These are phyloP conservation scores for Athalia rosae DNA, from an alignment of 2,888 invertebrate species.

Conservation along the genomic window DNA sequence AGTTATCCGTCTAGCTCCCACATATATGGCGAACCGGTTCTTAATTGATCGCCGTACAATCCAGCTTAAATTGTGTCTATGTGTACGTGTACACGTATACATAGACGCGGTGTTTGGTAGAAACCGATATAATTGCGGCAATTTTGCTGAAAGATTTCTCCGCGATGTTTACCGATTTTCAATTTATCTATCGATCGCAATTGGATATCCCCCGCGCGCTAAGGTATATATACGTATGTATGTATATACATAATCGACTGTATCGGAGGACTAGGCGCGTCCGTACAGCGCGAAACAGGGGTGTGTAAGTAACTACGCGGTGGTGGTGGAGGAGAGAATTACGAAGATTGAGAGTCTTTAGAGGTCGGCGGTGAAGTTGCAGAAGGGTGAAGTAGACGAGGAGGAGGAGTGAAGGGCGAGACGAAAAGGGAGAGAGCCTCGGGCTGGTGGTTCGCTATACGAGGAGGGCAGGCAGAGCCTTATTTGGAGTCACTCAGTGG, in stretches of 20 bases:
- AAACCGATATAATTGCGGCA: too few species aligned
- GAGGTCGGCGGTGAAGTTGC: neutral
- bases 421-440: neutral
- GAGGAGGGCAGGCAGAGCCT: conserved; percentile 31
- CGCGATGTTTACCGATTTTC: too few species aligned
- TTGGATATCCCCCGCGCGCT: too few species aligned
- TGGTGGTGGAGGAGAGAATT: neutral
- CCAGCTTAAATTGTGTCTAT: neutral
- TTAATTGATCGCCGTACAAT: neutral
- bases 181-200: too few species aligned
- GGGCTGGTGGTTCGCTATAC: conserved; percentile 15
- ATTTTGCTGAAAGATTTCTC: too few species aligned
- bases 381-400: neutral
- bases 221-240: too few species aligned
- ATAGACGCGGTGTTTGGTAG: too few species aligned
- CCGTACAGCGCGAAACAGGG: too few species aligned
- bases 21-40: neutral
- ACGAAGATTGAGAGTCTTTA: conserved; percentile 17
- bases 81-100: too few species aligned
- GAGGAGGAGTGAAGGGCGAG: neutral
- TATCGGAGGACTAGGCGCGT: too few species aligned
- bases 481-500: conserved; percentile 46
- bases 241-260: too few species aligned
- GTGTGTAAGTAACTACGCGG: neutral
- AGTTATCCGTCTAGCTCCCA: neutral